A percentile compares a stretch with the other conserved stretches of the same genome.
Conservation (phyloP, 2,888 invertebrate species). For the Drosophila imparisetae region DNA sequence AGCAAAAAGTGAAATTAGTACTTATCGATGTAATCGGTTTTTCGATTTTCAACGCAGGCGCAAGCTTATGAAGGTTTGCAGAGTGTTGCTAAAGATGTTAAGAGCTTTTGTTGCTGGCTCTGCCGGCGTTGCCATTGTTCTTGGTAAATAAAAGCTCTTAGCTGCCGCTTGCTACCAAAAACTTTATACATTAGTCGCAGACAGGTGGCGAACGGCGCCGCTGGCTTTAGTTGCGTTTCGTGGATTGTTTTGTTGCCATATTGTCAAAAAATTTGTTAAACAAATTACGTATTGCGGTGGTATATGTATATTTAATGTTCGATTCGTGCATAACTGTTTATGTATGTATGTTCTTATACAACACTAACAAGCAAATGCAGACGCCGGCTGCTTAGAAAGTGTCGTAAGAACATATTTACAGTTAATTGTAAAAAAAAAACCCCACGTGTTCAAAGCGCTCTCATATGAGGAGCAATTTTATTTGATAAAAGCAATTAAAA, state of each 20-base stretch:
- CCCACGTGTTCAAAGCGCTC: conserved; percentile 17
- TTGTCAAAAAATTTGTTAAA: conserved; percentile 37
- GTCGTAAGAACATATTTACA: conserved; percentile 18
- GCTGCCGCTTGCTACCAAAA: conserved; percentile 48
- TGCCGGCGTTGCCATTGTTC: conserved; percentile 4
- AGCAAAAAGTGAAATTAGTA: not conserved
- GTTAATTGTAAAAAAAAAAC: conserved; percentile 28
- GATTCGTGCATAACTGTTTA: conserved; percentile 11
- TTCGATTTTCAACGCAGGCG: conserved; percentile 25
- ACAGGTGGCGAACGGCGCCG: conserved; percentile 31
- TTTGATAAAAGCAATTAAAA: conserved; percentile 26
- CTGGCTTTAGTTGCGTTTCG: not conserved
- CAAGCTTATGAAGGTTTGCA: conserved; percentile 16
- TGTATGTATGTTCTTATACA: conserved; percentile 52
- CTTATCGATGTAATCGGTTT: conserved; percentile 14
- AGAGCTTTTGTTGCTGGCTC: conserved; percentile 18
- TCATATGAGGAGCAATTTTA: conserved; percentile 24
- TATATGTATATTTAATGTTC: conserved; percentile 9
- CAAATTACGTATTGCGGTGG: conserved; percentile 20
- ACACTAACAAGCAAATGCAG: conserved; percentile 51
- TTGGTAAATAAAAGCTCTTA: conserved; percentile 36
- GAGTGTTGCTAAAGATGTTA: not conserved
- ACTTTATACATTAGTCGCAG: conserved; percentile 30
- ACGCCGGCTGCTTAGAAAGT: conserved; percentile 22
- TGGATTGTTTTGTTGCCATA: not conserved